Evolutionary conservation across 2,888 invertebrate species (phyloP).

Genomic region (Athetis lepigone): DNA sequence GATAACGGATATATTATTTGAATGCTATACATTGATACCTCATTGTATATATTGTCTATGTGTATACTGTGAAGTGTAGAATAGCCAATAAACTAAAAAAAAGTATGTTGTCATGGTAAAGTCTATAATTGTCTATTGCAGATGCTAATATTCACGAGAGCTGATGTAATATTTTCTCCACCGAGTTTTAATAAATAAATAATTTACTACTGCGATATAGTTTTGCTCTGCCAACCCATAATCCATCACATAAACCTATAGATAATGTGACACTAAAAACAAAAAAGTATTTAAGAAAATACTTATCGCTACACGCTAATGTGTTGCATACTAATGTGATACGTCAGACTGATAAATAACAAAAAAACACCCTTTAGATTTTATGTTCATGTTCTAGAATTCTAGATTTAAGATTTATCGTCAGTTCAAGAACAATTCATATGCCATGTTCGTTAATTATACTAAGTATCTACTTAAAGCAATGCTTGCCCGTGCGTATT

Average conservation of each 20-base stretch:
- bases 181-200: too few relatives aligned
- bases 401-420: conserved; percentile 11
- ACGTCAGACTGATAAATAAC: neutral
- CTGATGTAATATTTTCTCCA: too few relatives aligned
- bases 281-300: too few relatives aligned
- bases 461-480: conserved; percentile 31
- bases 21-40: conserved; percentile 17
- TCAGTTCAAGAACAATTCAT: conserved; percentile 4
- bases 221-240: too few relatives aligned
- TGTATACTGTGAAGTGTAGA: too few relatives aligned
- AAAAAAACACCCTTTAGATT: neutral
- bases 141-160: too few relatives aligned
- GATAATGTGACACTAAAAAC: too few relatives aligned
- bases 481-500: conserved; percentile 36
- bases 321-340: neutral
- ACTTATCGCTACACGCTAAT: neutral
- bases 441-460: conserved; percentile 17
- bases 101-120: too few relatives aligned
- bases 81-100: too few relatives aligned
- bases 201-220: too few relatives aligned
- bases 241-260: too few relatives aligned
- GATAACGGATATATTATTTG: conserved; percentile 22
- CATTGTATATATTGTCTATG: neutral
- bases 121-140: too few relatives aligned
- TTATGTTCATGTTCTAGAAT: neutral